Conservation (phyloP, 37 sponge, comb jelly and placozoan species). For the Beroe ovata region DNA sequence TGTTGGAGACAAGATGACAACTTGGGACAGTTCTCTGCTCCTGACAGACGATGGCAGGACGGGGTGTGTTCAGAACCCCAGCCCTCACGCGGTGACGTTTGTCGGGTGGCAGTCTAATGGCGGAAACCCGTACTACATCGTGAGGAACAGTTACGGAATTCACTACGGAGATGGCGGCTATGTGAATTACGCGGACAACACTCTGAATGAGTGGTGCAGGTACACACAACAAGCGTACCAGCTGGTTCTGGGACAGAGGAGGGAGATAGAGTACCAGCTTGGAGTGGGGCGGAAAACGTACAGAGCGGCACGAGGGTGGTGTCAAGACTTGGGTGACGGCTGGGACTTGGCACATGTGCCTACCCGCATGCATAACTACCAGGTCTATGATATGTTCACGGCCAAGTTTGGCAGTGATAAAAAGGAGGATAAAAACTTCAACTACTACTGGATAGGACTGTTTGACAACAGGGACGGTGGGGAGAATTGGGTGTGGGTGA, state of each 20-base stretch:
- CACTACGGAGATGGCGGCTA: constrained; percentile 15
- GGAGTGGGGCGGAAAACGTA: background rate
- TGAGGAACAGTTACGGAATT: constrained; percentile 62
- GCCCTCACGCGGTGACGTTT: background rate
- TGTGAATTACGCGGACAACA: constrained; percentile 20
- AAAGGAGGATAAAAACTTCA: background rate
- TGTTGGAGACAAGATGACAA: background rate
- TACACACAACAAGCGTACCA: background rate
- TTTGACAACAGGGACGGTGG: background rate
- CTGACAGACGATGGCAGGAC: background rate
- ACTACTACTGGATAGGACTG: constrained; percentile 7
- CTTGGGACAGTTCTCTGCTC: background rate
- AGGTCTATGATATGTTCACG: background rate
- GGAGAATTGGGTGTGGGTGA: background rate
- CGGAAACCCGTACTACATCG: constrained; percentile 28
- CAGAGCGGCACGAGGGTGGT: background rate
- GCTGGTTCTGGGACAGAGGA: background rate
- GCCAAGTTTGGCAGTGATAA: background rate
- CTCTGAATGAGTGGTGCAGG: background rate
- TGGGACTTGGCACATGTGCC: constrained; percentile 13
- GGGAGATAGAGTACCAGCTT: constrained; percentile 13
- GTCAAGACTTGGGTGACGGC: background rate
- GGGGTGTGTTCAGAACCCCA: background rate
- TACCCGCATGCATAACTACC: background rate
- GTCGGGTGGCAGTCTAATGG: constrained; percentile 39